Percentiles rank a stretch among this genome's conserved stretches.
These are phyloP conservation scores for Caenorhabditis wallacei DNA, from an alignment of 2,888 invertebrate genomes.

Conservation along the genomic window DNA sequence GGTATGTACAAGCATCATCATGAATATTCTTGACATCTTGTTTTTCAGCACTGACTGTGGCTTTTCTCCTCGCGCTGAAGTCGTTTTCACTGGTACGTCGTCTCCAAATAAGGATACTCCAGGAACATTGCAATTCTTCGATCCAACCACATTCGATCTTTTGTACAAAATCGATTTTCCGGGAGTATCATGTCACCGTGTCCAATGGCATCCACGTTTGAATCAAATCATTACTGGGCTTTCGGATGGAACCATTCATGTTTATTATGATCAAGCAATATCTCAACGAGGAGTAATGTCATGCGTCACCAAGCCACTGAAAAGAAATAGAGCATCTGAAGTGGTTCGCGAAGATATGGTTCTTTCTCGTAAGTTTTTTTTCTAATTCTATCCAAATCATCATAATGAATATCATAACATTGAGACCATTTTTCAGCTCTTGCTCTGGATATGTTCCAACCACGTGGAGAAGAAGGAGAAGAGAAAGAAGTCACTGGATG, in stretches of 20 bases:
- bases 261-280: slow-evolving; percentile 92
- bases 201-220: slow-evolving; percentile 96
- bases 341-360: slow-evolving; percentile 94
- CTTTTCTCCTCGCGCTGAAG: slow-evolving; percentile 94
- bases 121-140: slow-evolving; percentile 90
- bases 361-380: slow-evolving; percentile 88
- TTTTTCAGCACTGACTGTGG: slow-evolving; percentile 86
- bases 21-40: not conserved
- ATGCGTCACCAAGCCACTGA: slow-evolving; percentile 87
- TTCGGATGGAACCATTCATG: slow-evolving; percentile 88
- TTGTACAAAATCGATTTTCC: slow-evolving; percentile 89
- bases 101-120: slow-evolving; percentile 85
- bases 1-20: slow-evolving; percentile 80
- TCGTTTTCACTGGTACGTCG: slow-evolving; percentile 93
- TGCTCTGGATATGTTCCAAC: slow-evolving; percentile 95
- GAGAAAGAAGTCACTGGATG: slow-evolving; percentile 82
- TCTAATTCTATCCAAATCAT: not conserved
- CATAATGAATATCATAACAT: not conserved
- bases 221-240: slow-evolving; percentile 96
- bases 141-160: slow-evolving; percentile 89
- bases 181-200: slow-evolving; percentile 90
- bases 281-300: slow-evolving; percentile 92
- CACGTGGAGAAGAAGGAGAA: slow-evolving; percentile 86
- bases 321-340: slow-evolving; percentile 86
- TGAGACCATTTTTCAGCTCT: slow-evolving; percentile 85